phyloP scores from a whole-genome alignment of 2,797 vertebrate species.

The Sebastes wilsoni region DNA sequence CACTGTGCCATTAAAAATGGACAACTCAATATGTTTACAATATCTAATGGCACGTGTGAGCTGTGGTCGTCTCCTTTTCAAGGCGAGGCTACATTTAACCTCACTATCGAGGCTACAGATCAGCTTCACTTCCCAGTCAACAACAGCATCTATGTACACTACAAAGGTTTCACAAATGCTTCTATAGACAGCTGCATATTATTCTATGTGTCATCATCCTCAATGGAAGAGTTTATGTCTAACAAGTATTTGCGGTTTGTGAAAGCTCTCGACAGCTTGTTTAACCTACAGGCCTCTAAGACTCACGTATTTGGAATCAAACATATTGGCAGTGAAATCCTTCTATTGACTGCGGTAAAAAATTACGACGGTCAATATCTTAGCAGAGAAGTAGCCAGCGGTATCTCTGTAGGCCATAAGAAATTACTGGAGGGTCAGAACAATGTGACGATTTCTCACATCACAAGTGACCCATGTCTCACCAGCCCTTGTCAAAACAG shows the following conservation, averaged over 20 bases:
- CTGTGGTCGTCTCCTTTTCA: constrained; percentile 81
- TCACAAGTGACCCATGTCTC: constrained; percentile 81
- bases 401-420: constrained; percentile 77
- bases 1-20: constrained; percentile 78
- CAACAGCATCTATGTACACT: constrained; percentile 83
- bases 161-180: constrained; percentile 84
- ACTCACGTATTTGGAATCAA: constrained; percentile 85
- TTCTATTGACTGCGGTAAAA: constrained; percentile 82
- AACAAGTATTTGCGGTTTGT: constrained; percentile 81
- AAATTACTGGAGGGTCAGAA: constrained; percentile 80
- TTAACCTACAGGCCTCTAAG: constrained; percentile 84
- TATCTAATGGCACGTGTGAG: constrained; percentile 80
- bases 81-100: constrained; percentile 83
- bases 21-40: constrained; percentile 75
- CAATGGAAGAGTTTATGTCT: constrained; percentile 79
- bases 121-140: constrained; percentile 79
- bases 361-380: constrained; percentile 83
- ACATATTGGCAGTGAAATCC: constrained; percentile 71
- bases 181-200: constrained; percentile 83
- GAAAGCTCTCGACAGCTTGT: constrained; percentile 83
- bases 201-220: constrained; percentile 76
- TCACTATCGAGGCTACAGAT: constrained; percentile 82
- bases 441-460: constrained; percentile 80
- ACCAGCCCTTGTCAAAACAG: constrained; percentile 76
- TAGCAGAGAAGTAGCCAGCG: constrained; percentile 75